Percentiles rank a stretch among this genome's conserved stretches.
Conservation (phyloP, 2,888 invertebrate genomes). For the Parelbella ahira region DNA sequence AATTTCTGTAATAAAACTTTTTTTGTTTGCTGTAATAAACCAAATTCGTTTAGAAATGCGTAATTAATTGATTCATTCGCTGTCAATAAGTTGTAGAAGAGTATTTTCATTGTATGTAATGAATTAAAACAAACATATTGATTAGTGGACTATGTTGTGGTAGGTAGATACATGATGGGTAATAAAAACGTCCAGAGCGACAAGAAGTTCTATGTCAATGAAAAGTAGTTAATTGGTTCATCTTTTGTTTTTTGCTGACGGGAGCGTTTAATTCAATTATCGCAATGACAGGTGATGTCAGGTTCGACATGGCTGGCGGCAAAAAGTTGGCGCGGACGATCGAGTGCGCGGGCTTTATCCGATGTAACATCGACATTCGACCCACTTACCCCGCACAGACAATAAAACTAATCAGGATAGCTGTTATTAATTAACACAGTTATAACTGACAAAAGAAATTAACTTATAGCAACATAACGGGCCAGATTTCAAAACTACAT, state of each 20-base stretch:
- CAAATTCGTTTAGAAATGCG: too few species aligned
- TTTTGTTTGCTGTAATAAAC: too few species aligned
- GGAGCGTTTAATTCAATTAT: slow-evolving; percentile 62
- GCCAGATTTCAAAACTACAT: slow-evolving; percentile 5
- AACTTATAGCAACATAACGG: slow-evolving; percentile 32
- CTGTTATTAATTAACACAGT: slow-evolving; percentile 68
- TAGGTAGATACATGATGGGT: too few species aligned
- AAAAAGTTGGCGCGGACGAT: slow-evolving; percentile 53
- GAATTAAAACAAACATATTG: too few species aligned
- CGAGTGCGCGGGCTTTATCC: slow-evolving; percentile 38
- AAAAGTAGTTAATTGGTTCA: slow-evolving; percentile 32
- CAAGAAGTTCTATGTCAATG: slow-evolving; percentile 29
- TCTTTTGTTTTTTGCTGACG: slow-evolving; percentile 33
- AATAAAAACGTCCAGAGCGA: slow-evolving; percentile 3
- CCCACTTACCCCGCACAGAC: slow-evolving; percentile 47
- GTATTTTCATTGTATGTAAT: too few species aligned
- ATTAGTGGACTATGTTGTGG: too few species aligned
- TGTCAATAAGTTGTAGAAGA: too few species aligned
- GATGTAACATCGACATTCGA: slow-evolving; percentile 43
- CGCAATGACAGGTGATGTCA: slow-evolving; percentile 56
- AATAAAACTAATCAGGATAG: slow-evolving; percentile 58
- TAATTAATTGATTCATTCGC: too few species aligned
- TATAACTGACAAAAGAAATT: slow-evolving; percentile 49
- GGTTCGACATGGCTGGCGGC: slow-evolving; percentile 40
- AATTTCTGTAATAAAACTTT: too few species aligned